Evolutionary conservation across 2,113 vertebrate species (phyloP).

Genomic region (Illadopsis cleaveri): DNA sequence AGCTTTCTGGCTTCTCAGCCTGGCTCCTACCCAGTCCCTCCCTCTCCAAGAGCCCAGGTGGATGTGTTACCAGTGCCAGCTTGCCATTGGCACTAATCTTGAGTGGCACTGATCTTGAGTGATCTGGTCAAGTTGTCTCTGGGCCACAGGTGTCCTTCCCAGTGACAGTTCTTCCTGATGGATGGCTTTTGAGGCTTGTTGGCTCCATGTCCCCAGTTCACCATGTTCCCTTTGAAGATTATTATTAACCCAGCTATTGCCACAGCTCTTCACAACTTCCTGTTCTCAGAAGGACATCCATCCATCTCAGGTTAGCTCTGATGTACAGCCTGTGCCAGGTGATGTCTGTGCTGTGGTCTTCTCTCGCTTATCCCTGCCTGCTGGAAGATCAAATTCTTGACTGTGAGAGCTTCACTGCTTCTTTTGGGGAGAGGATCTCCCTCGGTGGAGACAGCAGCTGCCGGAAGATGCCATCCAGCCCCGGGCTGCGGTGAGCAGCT

Average conservation of each 20-base stretch:
- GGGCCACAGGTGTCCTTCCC: background rate
- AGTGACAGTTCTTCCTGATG: background rate
- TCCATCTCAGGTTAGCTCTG: background rate
- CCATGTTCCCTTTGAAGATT: background rate
- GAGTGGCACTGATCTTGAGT: background rate
- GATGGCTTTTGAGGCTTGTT: background rate
- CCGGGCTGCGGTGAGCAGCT: accelerated
- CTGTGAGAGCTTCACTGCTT: accelerated
- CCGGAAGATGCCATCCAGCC: background rate
- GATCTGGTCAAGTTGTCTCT: background rate
- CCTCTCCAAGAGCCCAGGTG: background rate
- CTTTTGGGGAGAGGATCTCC: background rate
- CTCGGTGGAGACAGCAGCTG: accelerated
- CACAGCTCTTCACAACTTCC: background rate
- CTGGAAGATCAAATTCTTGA: background rate
- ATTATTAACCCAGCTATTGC: background rate
- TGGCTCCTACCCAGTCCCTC: background rate
- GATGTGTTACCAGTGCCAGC: background rate
- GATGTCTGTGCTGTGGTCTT: accelerated
- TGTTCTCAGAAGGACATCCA: background rate
- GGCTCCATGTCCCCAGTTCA: background rate
- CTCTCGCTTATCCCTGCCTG: accelerated
- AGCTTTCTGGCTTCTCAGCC: background rate
- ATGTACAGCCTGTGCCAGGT: background rate
- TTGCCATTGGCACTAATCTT: background rate